These are phyloP conservation scores for Sphyrna mokarran DNA, from an alignment of 2,113 vertebrate species.

Conservation along the genomic window DNA sequence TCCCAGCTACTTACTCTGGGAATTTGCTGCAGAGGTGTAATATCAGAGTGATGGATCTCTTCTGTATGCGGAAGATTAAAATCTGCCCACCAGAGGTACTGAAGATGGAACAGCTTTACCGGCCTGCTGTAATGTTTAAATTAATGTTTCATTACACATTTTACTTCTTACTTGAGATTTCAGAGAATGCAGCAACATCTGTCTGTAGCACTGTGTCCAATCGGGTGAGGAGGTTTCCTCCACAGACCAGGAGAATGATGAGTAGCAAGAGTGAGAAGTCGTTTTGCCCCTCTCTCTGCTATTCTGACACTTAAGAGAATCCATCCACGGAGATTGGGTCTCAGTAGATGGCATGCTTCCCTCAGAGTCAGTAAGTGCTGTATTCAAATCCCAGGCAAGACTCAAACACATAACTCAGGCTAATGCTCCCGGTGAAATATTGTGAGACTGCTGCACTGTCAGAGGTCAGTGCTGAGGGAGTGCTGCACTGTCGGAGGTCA, in stretches of 20 bases:
- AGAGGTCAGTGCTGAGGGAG: neutral
- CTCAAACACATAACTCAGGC: neutral
- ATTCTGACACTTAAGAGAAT: neutral
- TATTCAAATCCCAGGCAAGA: neutral
- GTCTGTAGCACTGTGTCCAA: neutral
- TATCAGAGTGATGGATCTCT: neutral
- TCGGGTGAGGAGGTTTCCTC: neutral
- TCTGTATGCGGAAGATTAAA: neutral
- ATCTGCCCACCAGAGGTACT: neutral
- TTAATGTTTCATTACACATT: slow-evolving; percentile 26
- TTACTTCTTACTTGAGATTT: slow-evolving; percentile 22
- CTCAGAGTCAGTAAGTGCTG: neutral
- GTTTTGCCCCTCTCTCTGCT: neutral
- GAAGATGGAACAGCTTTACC: slow-evolving; percentile 12
- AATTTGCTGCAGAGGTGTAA: neutral
- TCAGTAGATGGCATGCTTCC: neutral
- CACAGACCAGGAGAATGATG: neutral
- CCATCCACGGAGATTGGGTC: neutral
- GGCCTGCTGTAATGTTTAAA: neutral
- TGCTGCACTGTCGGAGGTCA: neutral
- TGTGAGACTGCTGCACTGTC: neutral
- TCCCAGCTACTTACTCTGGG: neutral
- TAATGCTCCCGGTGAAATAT: neutral
- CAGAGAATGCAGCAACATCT: neutral
- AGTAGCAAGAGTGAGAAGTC: neutral